Conservation (phyloP, 2,797 vertebrate genomes). For the Parotocinclus haroldoi region DNA sequence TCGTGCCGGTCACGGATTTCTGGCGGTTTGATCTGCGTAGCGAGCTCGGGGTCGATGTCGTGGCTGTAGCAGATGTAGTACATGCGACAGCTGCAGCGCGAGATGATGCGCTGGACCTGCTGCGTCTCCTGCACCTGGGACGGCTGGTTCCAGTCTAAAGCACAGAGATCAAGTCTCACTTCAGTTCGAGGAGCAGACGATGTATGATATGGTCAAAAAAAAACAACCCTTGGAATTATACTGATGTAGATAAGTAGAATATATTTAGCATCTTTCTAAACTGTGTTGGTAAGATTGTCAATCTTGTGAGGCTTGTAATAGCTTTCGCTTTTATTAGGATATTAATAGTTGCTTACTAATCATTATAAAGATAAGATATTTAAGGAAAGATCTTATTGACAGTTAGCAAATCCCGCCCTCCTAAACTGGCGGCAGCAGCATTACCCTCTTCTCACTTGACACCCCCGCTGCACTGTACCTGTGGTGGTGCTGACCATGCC, state of each 20-base stretch:
- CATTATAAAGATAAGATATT: too few relatives aligned
- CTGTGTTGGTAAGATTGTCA: too few relatives aligned
- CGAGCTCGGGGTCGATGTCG: constrained; percentile 92
- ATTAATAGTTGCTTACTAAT: too few relatives aligned
- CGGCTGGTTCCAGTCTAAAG: constrained; percentile 92
- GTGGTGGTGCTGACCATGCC: constrained; percentile 99
- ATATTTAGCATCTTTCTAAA: too few relatives aligned
- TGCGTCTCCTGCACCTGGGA: constrained; percentile 89
- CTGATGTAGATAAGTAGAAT: too few relatives aligned
- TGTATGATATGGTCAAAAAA: background rate
- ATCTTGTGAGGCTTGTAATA: too few relatives aligned
- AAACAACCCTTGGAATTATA: too few relatives aligned
- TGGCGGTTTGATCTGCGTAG: constrained; percentile 93
- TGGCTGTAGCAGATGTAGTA: constrained; percentile 99
- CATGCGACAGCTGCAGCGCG: constrained; percentile 96
- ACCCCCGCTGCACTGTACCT: constrained; percentile 68
- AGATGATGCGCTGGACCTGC: constrained; percentile 97
- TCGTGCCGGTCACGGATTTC: constrained; percentile 83
- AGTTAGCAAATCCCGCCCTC: too few relatives aligned
- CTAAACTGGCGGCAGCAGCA: too few relatives aligned
- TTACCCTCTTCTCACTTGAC: too few relatives aligned
- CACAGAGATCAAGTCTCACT: background rate
- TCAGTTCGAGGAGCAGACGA: background rate
- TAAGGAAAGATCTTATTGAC: too few relatives aligned
- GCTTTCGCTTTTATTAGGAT: too few relatives aligned